These are phyloP conservation scores for Percina caprodes DNA, from an alignment of 2,113 vertebrate species.

Conservation along the genomic window DNA sequence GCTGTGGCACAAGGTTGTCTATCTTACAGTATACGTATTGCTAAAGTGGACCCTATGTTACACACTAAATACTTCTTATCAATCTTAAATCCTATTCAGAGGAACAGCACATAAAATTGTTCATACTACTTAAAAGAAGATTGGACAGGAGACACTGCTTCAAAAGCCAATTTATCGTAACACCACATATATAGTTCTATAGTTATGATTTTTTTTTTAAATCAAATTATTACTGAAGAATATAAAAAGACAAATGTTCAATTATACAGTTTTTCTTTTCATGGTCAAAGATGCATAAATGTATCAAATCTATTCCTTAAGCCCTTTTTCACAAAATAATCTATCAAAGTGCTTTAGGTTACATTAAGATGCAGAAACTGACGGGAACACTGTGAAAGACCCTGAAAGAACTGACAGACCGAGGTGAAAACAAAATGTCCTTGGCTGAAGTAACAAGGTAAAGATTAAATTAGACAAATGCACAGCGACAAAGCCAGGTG, in stretches of 20 bases:
- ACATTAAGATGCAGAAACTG: conserved; percentile 31
- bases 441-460: conserved; percentile 33
- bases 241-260: conserved; percentile 54
- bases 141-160: conserved; percentile 42
- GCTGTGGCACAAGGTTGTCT: conserved; percentile 17
- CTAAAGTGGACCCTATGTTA: conserved; percentile 47
- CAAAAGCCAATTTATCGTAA: conserved; percentile 27
- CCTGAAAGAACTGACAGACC: conserved; percentile 21
- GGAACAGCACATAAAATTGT: conserved; percentile 35
- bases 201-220: no score
- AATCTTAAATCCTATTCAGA: conserved; percentile 28
- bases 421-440: conserved; percentile 18
- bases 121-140: conserved; percentile 35
- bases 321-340: conserved; percentile 69
- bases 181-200: conserved; percentile 36
- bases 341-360: conserved; percentile 68
- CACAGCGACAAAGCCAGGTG: conserved; percentile 17
- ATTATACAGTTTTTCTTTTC: conserved; percentile 36
- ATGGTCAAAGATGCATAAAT: conserved; percentile 59
- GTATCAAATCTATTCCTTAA: conserved; percentile 57
- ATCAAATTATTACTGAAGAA: conserved; percentile 48
- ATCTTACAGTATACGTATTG: conserved; percentile 20
- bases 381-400: conserved; percentile 25
- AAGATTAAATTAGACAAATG: conserved; percentile 45
- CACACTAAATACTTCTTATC: conserved; percentile 45